Base-by-base conservation (phyloP, 2,797 vertebrate genomes). In the Sebastes taczanowskii region DNA sequence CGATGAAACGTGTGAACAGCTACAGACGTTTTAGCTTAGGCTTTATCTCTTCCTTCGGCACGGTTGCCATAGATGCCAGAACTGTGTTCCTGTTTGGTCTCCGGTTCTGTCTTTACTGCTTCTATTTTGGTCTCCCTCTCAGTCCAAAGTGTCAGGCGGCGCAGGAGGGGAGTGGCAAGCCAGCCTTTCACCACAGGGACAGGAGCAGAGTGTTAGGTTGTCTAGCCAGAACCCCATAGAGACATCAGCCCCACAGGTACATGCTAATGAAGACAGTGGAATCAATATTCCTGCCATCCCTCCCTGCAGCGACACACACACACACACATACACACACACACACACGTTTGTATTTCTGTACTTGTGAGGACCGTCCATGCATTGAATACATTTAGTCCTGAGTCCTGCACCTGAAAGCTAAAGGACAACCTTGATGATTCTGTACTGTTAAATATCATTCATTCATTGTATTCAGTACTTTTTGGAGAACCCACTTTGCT, bases 91-190 rank as follows among this genome's bases (percentile, higher is more conserved):
- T 86, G 74, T 88, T 79, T 86, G 79, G 82, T 90, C 85, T 86
- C 66, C 2, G 55, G 71, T 83, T 88, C 81, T 68, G 80, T 86
- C 86, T 93, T 73, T 38, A 27, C 82, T 88, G 90, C 80, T 90
- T 87, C 92, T 94, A 92, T 94, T 94, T 94, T 91, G 75, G 90
- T 91, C 90, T 78, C 32, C 20, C 52, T 86, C 88, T 87, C 91
- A 82, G 91, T 92, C 92, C 92, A 87, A 80, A 88, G 87, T 92
- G 92, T 94, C 93, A 92, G 80, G 84, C 68, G 27, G 82, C 68
- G 16, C 86, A 88, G 89, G 85, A 80, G 86, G 89, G 90, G 87
- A 86, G 89, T 80, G 81, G 87, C 70, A n/a, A 82, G 80, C 84
- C 91, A 27, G 88, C 73, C 85, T 84, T 34, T 86, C 91, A 78